These are phyloP conservation scores for Drosophila sordidula DNA, from an alignment of 2,888 invertebrate genomes.

Conservation along the genomic window DNA sequence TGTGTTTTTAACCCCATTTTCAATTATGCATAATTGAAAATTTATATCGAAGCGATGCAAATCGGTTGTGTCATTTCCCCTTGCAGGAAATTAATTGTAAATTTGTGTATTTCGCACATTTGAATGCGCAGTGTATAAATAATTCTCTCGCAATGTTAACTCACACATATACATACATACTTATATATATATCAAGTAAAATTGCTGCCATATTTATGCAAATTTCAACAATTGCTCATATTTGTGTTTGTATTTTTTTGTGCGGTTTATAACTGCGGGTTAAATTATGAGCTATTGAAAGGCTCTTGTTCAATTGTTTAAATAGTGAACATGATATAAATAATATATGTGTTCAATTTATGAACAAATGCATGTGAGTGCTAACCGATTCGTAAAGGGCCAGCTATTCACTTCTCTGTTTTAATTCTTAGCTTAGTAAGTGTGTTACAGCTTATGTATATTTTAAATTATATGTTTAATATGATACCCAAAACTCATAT, in stretches of 20 bases:
- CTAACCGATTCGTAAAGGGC: background rate
- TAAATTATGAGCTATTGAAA: background rate
- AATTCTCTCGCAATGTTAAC: conserved; percentile 22
- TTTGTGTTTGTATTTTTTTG: background rate
- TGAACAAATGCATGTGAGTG: background rate
- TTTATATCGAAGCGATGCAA: conserved; percentile 28
- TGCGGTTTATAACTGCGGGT: background rate
- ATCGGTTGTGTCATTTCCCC: conserved; percentile 53
- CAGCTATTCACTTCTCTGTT: background rate
- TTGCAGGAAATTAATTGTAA: conserved; percentile 70
- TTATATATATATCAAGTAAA: conserved; percentile 6
- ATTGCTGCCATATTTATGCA: conserved; percentile 30
- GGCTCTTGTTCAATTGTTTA: background rate
- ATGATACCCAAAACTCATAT: too few species aligned
- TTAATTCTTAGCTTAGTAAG: too few species aligned
- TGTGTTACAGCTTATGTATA: background rate
- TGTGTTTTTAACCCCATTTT: conserved; percentile 21
- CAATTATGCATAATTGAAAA: conserved; percentile 60
- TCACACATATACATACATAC: conserved; percentile 10
- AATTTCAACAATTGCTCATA: conserved; percentile 31
- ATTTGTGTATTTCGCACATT: conserved; percentile 51
- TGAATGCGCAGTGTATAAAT: conserved; percentile 29
- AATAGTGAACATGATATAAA: background rate
- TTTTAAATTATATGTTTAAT: background rate
- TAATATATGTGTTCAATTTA: background rate